Evolutionary conservation across 2,888 invertebrate species (phyloP), one percentile per base, ranked within the genome.

Genomic region (Hololepta plana): DNA sequence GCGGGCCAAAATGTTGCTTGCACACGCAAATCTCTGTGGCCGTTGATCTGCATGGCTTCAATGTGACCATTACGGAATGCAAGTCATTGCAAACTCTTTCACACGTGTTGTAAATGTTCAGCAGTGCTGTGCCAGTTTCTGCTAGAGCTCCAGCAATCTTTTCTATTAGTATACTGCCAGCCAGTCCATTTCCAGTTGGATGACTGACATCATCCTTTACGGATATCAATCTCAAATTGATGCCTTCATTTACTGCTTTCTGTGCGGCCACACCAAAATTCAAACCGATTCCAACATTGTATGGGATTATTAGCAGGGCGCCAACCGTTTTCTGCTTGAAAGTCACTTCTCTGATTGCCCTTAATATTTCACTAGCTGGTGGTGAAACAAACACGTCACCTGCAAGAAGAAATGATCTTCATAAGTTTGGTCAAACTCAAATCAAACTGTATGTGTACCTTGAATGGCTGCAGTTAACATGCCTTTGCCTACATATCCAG

Each of bases 241-340:
- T 55, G 1, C 71, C 67, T 29, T 61, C 57, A 16, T 61, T 60
- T 42, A 64, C 62, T 2, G 76, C 76, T 42, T 71, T 67, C 47
- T 84, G 80, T 8, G 73, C 64, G 2, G 84, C 84, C 45, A 81
- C 61, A 1, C 81, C 82, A 46, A 85, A 85, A 50, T 79, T 84
- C 9, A 85, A 53, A 31, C 77, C 57, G 41, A 82, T 80, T 0
- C 79, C 76, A 1, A 79, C 74, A 43, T 79, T 80, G 50, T 81
- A 82, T 6, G 72, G 71, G 6, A 80, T 61, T 16, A 82, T 59
- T 1, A 81, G 62, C 4, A 85, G 44, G n/a, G 74, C 64, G 15
- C 80, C 81, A 29, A 62, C 68, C 60, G 38, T 29, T 12, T 40
- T 37, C 23, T 45, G 40, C 15, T 42, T 36, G 20, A 31, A 35